Evolutionary conservation across 2,113 vertebrate species (phyloP).

Genomic region (Smithornis capensis): DNA sequence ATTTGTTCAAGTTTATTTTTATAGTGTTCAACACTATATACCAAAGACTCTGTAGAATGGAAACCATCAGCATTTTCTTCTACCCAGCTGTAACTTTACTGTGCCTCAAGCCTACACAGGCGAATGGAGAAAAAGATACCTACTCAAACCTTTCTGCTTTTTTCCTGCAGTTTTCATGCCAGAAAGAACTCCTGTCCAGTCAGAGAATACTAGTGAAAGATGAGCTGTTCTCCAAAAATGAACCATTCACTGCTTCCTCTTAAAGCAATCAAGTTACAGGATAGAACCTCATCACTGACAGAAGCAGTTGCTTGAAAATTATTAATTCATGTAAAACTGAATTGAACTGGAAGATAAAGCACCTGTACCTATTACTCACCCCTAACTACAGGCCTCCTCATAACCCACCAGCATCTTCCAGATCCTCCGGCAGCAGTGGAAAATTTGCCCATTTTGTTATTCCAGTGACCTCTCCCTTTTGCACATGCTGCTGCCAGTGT

Average conservation of each 20-base stretch:
- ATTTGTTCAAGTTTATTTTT: constrained; percentile 64
- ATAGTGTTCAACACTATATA: not conserved
- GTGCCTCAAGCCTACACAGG: not conserved
- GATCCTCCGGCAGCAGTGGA: not conserved
- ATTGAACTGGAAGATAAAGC: not conserved
- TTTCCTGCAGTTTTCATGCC: not conserved
- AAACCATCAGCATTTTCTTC: constrained; percentile 7
- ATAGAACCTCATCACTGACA: not conserved
- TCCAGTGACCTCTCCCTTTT: not conserved
- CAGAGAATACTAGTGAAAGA: not conserved
- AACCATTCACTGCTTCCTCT: not conserved
- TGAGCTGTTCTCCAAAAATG: not conserved
- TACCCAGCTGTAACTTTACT: not conserved
- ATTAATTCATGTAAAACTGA: not conserved
- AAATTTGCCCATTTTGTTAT: not conserved
- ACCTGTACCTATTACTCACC: not conserved
- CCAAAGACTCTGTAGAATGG: not conserved
- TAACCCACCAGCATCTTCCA: not conserved
- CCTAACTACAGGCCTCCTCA: not conserved
- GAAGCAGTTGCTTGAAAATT: not conserved
- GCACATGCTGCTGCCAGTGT: not conserved
- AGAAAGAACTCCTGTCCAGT: not conserved
- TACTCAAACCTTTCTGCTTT: not conserved
- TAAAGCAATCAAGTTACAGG: not conserved
- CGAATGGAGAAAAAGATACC: not conserved